Evolutionary conservation across 1,140 invertebrate genomes (phyloP).

Genomic region (Atta colombica): DNA sequence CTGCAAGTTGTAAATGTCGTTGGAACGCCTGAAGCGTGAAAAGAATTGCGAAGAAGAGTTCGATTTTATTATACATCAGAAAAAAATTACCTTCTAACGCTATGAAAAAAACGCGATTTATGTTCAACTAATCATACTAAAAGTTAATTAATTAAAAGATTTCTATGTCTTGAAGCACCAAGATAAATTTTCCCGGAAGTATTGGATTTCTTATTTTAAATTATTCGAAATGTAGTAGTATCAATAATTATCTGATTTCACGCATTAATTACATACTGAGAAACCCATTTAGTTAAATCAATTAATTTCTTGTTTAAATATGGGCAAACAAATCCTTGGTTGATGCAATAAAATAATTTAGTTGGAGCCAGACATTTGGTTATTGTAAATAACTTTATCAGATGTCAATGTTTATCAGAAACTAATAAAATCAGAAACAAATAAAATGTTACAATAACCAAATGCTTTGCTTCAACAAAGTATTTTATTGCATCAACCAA

Average conservation of each 20-base stretch:
- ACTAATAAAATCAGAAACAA: too few relatives aligned
- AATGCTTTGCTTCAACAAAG: too few relatives aligned
- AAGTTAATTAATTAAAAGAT: slow-evolving; percentile 49
- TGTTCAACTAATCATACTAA: neutral
- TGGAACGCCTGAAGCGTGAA: neutral
- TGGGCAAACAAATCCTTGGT: too few relatives aligned
- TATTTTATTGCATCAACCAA: too few relatives aligned
- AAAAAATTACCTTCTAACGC: slow-evolving; percentile 19
- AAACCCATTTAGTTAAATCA: too few relatives aligned
- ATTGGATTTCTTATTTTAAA: neutral
- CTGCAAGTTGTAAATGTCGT: neutral
- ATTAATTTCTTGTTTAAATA: too few relatives aligned
- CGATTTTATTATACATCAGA: neutral
- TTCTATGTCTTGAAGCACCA: neutral
- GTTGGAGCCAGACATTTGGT: too few relatives aligned
- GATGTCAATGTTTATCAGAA: too few relatives aligned
- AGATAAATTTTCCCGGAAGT: neutral
- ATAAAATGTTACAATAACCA: too few relatives aligned
- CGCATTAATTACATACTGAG: neutral
- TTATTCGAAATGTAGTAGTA: neutral
- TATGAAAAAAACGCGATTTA: slow-evolving; percentile 11
- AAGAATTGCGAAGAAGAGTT: neutral
- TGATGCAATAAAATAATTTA: too few relatives aligned
- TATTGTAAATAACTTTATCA: too few relatives aligned
- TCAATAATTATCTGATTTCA: neutral